Evolutionary conservation across 2,888 invertebrate genomes (phyloP).

Genomic region (Leucozona laternaria): DNA sequence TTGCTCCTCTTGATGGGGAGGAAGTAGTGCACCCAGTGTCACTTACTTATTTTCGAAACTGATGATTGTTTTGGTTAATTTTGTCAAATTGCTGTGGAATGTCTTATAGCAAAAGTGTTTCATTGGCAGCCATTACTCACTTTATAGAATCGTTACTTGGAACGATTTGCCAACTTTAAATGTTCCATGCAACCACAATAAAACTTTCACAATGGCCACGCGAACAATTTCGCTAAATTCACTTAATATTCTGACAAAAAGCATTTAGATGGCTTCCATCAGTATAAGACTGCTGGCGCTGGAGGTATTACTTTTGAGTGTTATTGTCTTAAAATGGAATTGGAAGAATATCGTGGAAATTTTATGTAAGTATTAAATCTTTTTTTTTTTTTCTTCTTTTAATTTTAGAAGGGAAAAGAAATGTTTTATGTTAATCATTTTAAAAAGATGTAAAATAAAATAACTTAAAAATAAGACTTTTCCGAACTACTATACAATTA

Average conservation of each 20-base stretch:
- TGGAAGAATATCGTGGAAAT: constrained; percentile 1
- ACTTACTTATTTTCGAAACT: not conserved
- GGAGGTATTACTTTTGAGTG: constrained; percentile 22
- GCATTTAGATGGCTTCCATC: constrained; percentile 24
- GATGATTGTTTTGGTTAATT: constrained; percentile 57
- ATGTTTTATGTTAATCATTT: not conserved
- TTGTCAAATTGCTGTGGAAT: constrained; percentile 51
- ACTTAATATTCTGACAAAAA: constrained; percentile 29
- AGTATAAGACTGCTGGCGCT: not conserved
- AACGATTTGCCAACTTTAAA: constrained; percentile 53
- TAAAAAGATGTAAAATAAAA: not conserved
- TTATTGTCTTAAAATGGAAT: constrained; percentile 2
- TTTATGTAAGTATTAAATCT: not conserved
- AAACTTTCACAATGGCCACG: constrained; percentile 23
- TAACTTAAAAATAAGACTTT: not conserved
- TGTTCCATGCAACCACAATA: constrained; percentile 30
- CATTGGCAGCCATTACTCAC: constrained; percentile 58
- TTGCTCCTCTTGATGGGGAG: not conserved
- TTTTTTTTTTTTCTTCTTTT: not conserved
- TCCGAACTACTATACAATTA: no score
- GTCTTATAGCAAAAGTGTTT: constrained; percentile 13
- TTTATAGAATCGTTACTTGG: constrained; percentile 46
- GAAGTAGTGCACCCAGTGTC: not conserved
- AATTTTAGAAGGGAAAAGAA: not conserved
- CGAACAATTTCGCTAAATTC: constrained; percentile 32